Percentiles rank a stretch among this genome's conserved stretches.
Evolutionary conservation across 2,888 invertebrate genomes (phyloP).

Genomic region (Lasioglossum marginatum): DNA sequence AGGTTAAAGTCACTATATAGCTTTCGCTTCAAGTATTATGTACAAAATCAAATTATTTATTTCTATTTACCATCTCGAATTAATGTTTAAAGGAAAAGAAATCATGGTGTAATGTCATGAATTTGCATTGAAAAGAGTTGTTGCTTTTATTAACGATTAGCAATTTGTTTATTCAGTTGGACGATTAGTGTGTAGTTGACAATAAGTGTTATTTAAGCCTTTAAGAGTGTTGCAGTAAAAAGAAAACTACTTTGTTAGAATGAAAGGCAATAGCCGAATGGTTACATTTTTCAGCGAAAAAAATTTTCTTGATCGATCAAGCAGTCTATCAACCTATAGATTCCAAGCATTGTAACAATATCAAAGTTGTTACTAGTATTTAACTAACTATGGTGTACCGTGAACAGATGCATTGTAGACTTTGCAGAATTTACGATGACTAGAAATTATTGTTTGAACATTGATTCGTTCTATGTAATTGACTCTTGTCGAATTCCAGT

Average conservation of each 20-base stretch:
- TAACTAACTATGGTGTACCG: slow-evolving; percentile 22
- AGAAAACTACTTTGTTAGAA: slow-evolving; percentile 32
- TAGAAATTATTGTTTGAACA: slow-evolving; percentile 17
- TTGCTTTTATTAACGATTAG: slow-evolving; percentile 22
- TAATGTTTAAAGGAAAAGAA: slow-evolving; percentile 19
- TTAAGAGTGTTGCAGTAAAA: slow-evolving; percentile 20
- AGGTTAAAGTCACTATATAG: slow-evolving; percentile 23
- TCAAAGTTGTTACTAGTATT: slow-evolving; percentile 51
- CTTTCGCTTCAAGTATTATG: slow-evolving; percentile 37
- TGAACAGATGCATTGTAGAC: slow-evolving; percentile 28
- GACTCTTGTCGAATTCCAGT: slow-evolving; percentile 13
- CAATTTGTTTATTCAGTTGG: slow-evolving; percentile 32
- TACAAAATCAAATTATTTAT: slow-evolving; percentile 54
- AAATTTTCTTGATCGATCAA: slow-evolving; percentile 21
- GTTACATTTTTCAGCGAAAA: slow-evolving; percentile 29
- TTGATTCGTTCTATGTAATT: slow-evolving; percentile 32
- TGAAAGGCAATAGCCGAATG: slow-evolving; percentile 56
- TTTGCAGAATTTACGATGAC: slow-evolving; percentile 18
- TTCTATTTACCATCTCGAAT: slow-evolving; percentile 50
- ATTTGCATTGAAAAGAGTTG: slow-evolving; percentile 4
- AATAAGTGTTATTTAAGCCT: slow-evolving; percentile 62
- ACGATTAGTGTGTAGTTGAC: slow-evolving; percentile 61
- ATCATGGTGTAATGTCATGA: slow-evolving; percentile 17
- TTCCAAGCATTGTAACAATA: slow-evolving; percentile 37
- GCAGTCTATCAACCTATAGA: slow-evolving; percentile 33